Evolutionary conservation across 2,888 invertebrate genomes (phyloP).

Genomic region (Agrilus biguttatus): DNA sequence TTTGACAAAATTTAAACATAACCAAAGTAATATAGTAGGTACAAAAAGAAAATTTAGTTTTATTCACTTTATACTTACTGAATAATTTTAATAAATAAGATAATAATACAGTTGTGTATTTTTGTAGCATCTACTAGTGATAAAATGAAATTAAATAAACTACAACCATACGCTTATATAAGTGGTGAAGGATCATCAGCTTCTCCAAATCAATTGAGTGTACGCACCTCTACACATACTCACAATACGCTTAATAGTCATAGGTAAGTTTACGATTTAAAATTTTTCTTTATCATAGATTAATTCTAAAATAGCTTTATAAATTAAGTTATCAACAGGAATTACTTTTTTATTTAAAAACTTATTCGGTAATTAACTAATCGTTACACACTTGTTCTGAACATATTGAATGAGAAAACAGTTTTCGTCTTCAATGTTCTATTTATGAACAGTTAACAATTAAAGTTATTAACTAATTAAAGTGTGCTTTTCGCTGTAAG

Average conservation of each 20-base stretch:
- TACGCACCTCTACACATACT: conserved; percentile 29
- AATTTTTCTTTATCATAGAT: background rate
- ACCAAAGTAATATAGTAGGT: too few relatives aligned
- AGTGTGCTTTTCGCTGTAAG: too few relatives aligned
- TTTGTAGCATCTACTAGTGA: conserved; percentile 14
- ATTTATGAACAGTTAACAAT: too few relatives aligned
- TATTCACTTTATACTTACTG: too few relatives aligned
- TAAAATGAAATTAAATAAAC: conserved; percentile 25
- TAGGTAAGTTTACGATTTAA: conserved; percentile 37
- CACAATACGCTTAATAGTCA: conserved; percentile 44
- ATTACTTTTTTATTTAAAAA: too few relatives aligned
- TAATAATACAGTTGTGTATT: background rate
- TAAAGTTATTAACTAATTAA: too few relatives aligned
- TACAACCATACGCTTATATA: conserved; percentile 27
- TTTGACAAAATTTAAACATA: too few relatives aligned
- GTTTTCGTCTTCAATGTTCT: background rate
- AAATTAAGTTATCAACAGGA: too few relatives aligned
- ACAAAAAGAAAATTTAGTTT: too few relatives aligned
- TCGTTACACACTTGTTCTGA: too few relatives aligned
- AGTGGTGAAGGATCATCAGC: conserved; percentile 24
- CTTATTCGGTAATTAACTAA: too few relatives aligned
- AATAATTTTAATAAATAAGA: background rate
- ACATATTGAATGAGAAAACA: too few relatives aligned
- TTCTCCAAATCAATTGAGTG: conserved; percentile 24
- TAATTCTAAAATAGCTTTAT: background rate